phyloP scores from a whole-genome alignment of 2,888 invertebrate species.

The Aporophyla nigra region DNA sequence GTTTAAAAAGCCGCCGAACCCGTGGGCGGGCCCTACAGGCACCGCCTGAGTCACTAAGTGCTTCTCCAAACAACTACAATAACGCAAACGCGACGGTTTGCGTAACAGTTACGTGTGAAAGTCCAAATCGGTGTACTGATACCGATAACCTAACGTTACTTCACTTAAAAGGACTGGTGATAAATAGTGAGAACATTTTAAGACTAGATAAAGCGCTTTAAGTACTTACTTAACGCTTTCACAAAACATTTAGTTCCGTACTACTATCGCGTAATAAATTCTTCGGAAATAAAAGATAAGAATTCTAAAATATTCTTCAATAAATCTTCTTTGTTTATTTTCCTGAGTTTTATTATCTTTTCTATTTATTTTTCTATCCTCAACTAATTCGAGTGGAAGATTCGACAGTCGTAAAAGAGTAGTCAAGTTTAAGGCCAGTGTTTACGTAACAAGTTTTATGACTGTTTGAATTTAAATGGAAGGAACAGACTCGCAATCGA shows the following conservation, averaged over 20 bases:
- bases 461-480: constrained; percentile 63
- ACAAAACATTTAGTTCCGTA: constrained; percentile 55
- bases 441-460: constrained; percentile 67
- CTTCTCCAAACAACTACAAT: constrained; percentile 75
- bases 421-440: constrained; percentile 61
- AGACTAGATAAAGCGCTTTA: constrained; percentile 68
- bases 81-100: constrained; percentile 77
- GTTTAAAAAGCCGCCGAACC: constrained; percentile 63
- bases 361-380: constrained; percentile 63
- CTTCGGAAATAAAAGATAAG: constrained; percentile 59
- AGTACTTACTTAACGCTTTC: constrained; percentile 66
- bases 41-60: constrained; percentile 72
- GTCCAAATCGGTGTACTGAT: constrained; percentile 78
- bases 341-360: constrained; percentile 48
- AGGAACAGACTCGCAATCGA: constrained; percentile 50
- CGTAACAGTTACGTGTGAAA: constrained; percentile 82
- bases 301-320: constrained; percentile 43
- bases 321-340: constrained; percentile 77
- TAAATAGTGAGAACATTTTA: constrained; percentile 73
- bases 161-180: constrained; percentile 79
- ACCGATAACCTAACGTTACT: constrained; percentile 77
- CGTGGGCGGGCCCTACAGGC: constrained; percentile 65
- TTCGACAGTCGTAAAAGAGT: constrained; percentile 67
- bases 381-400: constrained; percentile 59
- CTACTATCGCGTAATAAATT: constrained; percentile 66